These are phyloP conservation scores for Tinea pellionella DNA, from an alignment of 2,888 invertebrate genomes.

Conservation along the genomic window DNA sequence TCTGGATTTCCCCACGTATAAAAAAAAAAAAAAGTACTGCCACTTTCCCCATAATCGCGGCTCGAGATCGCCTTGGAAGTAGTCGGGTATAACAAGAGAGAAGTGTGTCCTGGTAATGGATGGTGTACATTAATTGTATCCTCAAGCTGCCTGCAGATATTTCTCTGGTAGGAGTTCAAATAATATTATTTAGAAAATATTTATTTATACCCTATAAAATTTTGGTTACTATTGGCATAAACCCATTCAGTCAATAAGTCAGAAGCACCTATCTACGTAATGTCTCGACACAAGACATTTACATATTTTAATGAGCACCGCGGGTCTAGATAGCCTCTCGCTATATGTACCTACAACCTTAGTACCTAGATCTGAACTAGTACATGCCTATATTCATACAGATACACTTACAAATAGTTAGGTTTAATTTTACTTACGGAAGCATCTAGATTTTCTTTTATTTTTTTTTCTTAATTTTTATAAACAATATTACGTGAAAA, in stretches of 20 bases:
- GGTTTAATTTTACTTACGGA: background rate
- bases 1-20: too few relatives aligned
- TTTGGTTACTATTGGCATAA: slow-evolving; percentile 24
- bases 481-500: too few relatives aligned
- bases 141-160: too few relatives aligned
- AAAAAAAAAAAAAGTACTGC: too few relatives aligned
- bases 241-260: slow-evolving; percentile 53
- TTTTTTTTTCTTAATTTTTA: too few relatives aligned
- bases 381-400: background rate
- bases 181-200: too few relatives aligned
- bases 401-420: background rate
- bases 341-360: background rate
- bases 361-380: background rate
- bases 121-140: too few relatives aligned
- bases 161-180: too few relatives aligned
- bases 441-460: background rate
- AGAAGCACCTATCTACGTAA: slow-evolving; percentile 68
- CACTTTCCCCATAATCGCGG: too few relatives aligned
- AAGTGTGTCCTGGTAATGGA: too few relatives aligned
- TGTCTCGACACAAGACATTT: slow-evolving; percentile 56
- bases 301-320: slow-evolving; percentile 68
- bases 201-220: background rate
- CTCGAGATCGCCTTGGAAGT: too few relatives aligned
- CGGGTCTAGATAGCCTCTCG: slow-evolving; percentile 32
- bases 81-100: too few relatives aligned